Conservation (phyloP, 2,797 vertebrate species). For the Kryptopterus vitreolus region DNA sequence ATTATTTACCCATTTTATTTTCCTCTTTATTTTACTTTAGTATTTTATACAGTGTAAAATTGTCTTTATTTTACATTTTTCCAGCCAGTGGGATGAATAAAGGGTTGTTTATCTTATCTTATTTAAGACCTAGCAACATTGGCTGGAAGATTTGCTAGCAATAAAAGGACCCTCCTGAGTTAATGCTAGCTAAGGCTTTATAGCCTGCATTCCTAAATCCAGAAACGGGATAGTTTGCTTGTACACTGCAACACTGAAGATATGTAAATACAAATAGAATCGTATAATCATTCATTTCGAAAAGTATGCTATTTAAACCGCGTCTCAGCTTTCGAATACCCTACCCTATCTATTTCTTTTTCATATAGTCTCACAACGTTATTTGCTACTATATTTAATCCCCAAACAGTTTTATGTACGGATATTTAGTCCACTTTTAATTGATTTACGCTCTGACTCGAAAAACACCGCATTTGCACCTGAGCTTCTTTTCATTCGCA, state of each 20-base stretch:
- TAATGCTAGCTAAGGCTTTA: background rate
- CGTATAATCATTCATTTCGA: background rate
- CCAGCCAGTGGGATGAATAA: too few relatives aligned
- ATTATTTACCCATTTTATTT: too few relatives aligned
- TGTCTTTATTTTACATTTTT: too few relatives aligned
- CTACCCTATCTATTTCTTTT: background rate
- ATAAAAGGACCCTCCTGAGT: background rate
- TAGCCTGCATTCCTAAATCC: background rate
- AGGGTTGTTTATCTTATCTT: too few relatives aligned
- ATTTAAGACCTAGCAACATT: background rate
- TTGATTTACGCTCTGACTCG: background rate
- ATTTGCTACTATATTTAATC: background rate
- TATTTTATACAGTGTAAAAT: too few relatives aligned
- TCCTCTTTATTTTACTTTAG: too few relatives aligned
- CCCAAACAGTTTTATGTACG: background rate
- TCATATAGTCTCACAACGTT: background rate
- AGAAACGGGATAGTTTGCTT: conserved; percentile 12
- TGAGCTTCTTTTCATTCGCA: background rate
- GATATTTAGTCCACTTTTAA: conserved; percentile 15
- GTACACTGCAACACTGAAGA: background rate
- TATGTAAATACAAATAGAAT: conserved; percentile 4
- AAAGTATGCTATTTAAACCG: conserved; percentile 2
- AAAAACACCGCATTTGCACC: background rate
- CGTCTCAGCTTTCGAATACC: background rate
- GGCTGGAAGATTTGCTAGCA: background rate